phyloP scores from a whole-genome alignment of 2,113 vertebrate genomes.

The Globicephala melas region DNA sequence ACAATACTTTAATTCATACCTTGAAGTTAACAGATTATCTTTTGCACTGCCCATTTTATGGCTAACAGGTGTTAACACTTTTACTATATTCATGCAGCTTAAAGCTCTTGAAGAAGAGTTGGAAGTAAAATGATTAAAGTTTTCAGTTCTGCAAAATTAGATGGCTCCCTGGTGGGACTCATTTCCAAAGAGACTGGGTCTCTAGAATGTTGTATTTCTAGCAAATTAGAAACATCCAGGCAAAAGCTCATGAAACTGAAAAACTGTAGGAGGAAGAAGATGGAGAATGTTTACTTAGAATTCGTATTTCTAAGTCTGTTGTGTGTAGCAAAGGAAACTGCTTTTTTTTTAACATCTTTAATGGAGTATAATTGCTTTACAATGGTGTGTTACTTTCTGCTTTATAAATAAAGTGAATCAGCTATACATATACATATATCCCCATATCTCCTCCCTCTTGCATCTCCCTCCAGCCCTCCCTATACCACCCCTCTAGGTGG shows the following conservation, averaged over 20 bases:
- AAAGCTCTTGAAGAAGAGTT: slow-evolving; percentile 22
- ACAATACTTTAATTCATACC: neutral
- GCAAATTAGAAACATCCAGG: slow-evolving; percentile 10
- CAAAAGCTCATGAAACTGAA: slow-evolving; percentile 27
- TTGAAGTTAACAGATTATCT: neutral
- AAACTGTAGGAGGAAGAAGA: neutral
- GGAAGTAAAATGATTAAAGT: slow-evolving; percentile 38
- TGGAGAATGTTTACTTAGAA: neutral
- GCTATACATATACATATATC: no score
- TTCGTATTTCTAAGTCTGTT: neutral
- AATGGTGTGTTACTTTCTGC: no score
- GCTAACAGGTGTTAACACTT: neutral
- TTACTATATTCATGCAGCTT: neutral
- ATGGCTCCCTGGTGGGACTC: neutral
- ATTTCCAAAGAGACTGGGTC: slow-evolving; percentile 24
- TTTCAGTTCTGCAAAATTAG: slow-evolving; percentile 23
- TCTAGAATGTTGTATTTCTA: neutral
- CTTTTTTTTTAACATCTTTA: neutral
- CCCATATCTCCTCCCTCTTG: no score
- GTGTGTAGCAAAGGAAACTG: neutral
- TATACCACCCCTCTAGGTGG: no score
- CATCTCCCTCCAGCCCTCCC: no score
- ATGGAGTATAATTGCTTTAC: no score
- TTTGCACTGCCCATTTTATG: slow-evolving; percentile 30
- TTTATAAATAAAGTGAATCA: no score